A percentile compares a stretch with the other conserved stretches of the same genome.
Conservation (phyloP, 2,113 vertebrate species). For the Helogale parvula region DNA sequence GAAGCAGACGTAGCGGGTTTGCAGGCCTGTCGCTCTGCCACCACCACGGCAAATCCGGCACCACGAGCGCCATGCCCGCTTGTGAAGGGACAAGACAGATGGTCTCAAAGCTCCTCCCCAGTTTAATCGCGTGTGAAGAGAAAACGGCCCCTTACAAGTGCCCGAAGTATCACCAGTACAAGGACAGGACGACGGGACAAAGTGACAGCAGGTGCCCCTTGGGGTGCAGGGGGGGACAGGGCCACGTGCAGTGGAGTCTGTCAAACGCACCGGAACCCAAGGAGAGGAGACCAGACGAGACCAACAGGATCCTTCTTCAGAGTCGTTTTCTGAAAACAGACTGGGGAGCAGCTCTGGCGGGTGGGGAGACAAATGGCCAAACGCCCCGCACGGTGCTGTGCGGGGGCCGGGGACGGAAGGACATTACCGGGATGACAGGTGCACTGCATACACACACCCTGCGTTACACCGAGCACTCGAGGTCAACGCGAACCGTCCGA, state of each 20-base stretch:
- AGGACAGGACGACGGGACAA: neutral
- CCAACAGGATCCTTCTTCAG: neutral
- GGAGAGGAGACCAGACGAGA: neutral
- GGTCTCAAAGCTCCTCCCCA: neutral
- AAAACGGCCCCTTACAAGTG: neutral
- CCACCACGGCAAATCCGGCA: neutral
- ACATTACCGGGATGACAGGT: neutral
- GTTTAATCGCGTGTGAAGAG: neutral
- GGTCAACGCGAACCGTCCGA: too few species aligned
- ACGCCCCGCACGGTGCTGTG: neutral
- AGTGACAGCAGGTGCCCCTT: too few species aligned
- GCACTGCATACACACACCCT: rapidly evolving
- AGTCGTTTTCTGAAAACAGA: neutral
- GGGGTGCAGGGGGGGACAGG: neutral
- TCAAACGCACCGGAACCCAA: rapidly evolving
- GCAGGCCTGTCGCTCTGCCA: neutral
- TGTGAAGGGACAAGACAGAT: rapidly evolving
- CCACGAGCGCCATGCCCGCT: neutral
- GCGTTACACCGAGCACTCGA: rapidly evolving
- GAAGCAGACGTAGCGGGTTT: neutral
- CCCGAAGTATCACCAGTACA: rapidly evolving
- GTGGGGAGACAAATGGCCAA: neutral
- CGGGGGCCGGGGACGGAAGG: neutral
- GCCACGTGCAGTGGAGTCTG: rapidly evolving
- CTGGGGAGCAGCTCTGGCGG: rapidly evolving